Conservation (phyloP, 2,797 vertebrate species). For the Microctenopoma steveboyesi region DNA sequence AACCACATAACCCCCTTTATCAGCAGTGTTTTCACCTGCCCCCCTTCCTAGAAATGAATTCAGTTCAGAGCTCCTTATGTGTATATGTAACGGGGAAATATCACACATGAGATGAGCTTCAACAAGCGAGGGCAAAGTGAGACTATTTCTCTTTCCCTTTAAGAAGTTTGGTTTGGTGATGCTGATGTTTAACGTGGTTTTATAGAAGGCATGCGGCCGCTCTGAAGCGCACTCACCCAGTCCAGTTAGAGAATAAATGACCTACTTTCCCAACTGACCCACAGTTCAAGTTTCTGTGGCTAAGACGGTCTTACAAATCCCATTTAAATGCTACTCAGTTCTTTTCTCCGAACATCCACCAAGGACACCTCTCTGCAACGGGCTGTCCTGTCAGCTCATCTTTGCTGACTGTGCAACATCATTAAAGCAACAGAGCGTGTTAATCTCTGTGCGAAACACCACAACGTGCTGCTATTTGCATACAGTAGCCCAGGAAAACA, state of each 20-base stretch:
- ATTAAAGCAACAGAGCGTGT: conserved; percentile 10
- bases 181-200: neutral
- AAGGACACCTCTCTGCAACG: conserved; percentile 36
- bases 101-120: neutral
- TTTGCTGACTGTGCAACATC: conserved; percentile 57
- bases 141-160: neutral
- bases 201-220: neutral
- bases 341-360: neutral
- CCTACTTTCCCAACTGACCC: conserved; percentile 1
- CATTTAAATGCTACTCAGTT: conserved; percentile 10
- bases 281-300: neutral
- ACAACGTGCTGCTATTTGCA: conserved; percentile 6
- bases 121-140: neutral
- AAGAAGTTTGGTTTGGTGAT: neutral
- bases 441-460: neutral
- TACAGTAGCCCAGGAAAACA: conserved; percentile 13
- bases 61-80: neutral
- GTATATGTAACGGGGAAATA: neutral
- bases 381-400: conserved; percentile 43
- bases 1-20: conserved; percentile 16
- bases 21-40: conserved; percentile 4
- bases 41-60: conserved; percentile 2
- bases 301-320: conserved; percentile 7
- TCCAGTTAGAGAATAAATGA: neutral
- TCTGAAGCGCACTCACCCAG: neutral